Percentiles rank a stretch among this genome's conserved stretches.
Conservation (phyloP, 2,797 vertebrate species). For the Allobates femoralis region DNA sequence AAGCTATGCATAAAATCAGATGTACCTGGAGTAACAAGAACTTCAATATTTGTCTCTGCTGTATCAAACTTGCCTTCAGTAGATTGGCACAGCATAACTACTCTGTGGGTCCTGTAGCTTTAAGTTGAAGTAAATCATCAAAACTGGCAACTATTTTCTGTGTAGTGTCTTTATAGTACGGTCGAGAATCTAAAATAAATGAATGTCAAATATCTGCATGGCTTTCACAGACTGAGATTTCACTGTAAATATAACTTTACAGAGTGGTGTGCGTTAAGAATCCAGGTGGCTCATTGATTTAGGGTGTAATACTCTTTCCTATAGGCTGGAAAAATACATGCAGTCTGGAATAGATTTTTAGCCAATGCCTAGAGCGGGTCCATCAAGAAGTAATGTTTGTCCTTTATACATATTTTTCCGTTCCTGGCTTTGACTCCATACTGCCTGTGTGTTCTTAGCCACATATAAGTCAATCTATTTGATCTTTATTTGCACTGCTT, state of each 20-base stretch:
- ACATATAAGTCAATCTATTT: not conserved
- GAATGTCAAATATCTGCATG: not conserved
- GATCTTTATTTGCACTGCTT: not conserved
- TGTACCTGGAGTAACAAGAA: not conserved
- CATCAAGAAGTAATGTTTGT: too few species aligned
- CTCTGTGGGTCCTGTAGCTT: slow-evolving; percentile 11
- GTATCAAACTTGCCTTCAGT: not conserved
- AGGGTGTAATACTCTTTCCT: not conserved
- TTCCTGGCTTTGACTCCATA: too few species aligned
- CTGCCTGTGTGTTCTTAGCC: not conserved
- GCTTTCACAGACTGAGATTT: not conserved
- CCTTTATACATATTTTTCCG: too few species aligned
- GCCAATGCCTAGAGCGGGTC: too few species aligned
- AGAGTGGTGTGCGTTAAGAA: not conserved
- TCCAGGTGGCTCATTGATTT: not conserved
- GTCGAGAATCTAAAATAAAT: not conserved
- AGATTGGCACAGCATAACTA: not conserved
- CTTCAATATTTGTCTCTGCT: not conserved
- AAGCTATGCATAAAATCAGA: not conserved
- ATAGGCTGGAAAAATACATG: too few species aligned
- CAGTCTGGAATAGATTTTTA: too few species aligned
- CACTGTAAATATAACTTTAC: not conserved
- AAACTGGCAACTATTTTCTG: not conserved
- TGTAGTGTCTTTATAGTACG: not conserved
- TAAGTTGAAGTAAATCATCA: not conserved